phyloP scores from a whole-genome alignment of 37 sponge, comb jelly and placozoan species.

The Hexactinellida sp. region DNA sequence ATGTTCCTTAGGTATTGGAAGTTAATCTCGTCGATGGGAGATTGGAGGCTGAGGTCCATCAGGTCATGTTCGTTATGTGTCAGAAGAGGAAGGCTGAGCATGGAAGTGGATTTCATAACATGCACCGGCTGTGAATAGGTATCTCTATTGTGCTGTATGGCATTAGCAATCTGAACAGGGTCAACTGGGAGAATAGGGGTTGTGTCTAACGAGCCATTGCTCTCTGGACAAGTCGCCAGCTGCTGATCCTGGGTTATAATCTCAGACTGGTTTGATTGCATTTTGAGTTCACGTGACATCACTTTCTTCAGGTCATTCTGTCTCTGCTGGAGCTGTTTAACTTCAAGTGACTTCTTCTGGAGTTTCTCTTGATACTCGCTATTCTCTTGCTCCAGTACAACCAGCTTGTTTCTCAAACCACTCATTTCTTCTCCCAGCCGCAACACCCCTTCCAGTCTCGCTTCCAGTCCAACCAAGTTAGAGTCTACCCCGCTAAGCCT shows the following conservation, averaged over 20 bases:
- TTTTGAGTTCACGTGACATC: neutral
- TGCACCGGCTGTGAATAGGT: neutral
- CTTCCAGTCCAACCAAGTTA: neutral
- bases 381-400: neutral
- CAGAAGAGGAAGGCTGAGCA: neutral
- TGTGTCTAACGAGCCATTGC: neutral
- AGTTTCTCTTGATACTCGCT: neutral
- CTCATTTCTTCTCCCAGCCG: neutral
- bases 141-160: neutral
- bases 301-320: constrained; percentile 2
- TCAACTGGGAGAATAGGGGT: neutral
- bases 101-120: neutral
- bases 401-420: neutral
- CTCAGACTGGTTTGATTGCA: neutral
- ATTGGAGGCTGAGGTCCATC: neutral
- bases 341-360: neutral
- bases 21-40: neutral
- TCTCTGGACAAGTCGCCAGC: neutral
- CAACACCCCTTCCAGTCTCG: neutral
- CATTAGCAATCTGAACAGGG: neutral
- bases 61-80: neutral
- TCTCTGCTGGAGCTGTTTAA: constrained; percentile 1
- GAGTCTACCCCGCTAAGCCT: neutral
- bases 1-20: neutral
- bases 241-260: neutral